Evolutionary conservation across 2,797 vertebrate species (phyloP).

Genomic region (Pantherophis alleghaniensis): DNA sequence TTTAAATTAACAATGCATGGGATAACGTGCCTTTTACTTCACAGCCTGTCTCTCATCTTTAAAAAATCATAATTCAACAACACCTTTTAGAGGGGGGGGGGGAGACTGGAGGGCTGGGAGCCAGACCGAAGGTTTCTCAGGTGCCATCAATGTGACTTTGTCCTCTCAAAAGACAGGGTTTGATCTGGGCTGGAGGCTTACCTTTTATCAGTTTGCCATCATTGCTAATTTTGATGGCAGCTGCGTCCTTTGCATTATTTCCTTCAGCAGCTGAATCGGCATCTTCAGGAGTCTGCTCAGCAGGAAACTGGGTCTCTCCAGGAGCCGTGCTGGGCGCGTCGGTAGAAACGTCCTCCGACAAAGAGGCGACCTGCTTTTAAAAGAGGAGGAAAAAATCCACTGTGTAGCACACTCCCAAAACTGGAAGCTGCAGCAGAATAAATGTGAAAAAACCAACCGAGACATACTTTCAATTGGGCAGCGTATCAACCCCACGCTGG

Average conservation of each 20-base stretch:
- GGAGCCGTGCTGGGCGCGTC: slow-evolving; percentile 47
- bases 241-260: slow-evolving; percentile 62
- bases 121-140: background rate
- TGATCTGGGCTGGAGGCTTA: slow-evolving; percentile 50
- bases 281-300: slow-evolving; percentile 60
- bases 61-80: background rate
- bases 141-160: background rate
- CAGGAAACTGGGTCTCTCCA: slow-evolving; percentile 48
- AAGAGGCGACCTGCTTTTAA: slow-evolving; percentile 61
- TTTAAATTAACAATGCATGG: background rate
- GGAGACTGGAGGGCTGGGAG: background rate
- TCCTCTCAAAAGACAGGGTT: background rate
- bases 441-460: background rate
- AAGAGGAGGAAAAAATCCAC: background rate
- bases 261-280: slow-evolving; percentile 48
- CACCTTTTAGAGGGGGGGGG: background rate
- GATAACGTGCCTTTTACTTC: background rate
- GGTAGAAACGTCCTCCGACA: slow-evolving; percentile 63
- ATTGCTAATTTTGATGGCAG: slow-evolving; percentile 53
- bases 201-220: slow-evolving; percentile 91
- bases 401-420: background rate
- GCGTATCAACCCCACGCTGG: background rate
- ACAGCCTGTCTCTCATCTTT: background rate
- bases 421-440: background rate
- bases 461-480: background rate